Conservation (phyloP, 35 echinoderm and acorn worm genomes). For the Nesometra sesokonis region DNA sequence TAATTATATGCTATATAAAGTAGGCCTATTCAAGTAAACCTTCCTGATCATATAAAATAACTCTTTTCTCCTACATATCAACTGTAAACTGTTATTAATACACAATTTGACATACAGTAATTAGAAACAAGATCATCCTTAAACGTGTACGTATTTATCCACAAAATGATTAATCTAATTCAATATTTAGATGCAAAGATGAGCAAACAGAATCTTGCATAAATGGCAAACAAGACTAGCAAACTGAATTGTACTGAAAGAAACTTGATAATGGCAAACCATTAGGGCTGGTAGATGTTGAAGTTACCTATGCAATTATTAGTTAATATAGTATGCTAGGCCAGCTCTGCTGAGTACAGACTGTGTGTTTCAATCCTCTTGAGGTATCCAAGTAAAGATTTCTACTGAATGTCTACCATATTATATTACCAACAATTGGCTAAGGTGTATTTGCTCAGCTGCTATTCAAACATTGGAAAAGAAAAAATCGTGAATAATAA, state of each 20-base stretch:
- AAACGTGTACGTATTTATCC: neutral
- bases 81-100: neutral
- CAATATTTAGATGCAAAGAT: neutral
- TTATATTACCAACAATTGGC: neutral
- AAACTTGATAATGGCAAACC: neutral
- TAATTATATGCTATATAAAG: too few relatives aligned
- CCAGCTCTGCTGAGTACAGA: neutral
- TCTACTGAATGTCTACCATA: neutral
- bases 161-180: neutral
- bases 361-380: neutral
- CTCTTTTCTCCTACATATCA: neutral
- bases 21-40: too few relatives aligned
- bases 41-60: too few relatives aligned
- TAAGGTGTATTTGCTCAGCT: neutral
- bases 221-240: neutral
- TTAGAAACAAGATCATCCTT: neutral
- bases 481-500: conserved; percentile 1
- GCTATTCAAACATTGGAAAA: neutral
- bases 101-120: neutral
- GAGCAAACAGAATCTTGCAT: neutral
- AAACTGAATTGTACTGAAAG: neutral
- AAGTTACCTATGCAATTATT: neutral
- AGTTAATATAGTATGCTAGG: neutral
- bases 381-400: neutral
- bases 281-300: neutral